Conservation (phyloP, 2,888 invertebrate genomes). For the Bellardia pandia region DNA sequence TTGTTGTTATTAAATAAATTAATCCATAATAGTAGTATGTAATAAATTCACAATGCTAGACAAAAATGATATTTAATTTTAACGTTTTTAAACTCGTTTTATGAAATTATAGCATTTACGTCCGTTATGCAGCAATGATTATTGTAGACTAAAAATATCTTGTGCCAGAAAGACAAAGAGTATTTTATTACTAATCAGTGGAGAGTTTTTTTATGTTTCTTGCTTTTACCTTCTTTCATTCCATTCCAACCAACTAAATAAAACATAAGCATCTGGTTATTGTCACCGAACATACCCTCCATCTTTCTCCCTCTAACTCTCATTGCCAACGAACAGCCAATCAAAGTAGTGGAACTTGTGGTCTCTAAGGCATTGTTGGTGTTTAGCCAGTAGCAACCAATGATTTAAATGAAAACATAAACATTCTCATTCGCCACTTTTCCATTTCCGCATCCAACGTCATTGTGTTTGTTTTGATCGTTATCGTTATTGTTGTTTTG, state of each 20-base stretch:
- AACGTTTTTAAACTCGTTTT: conserved; percentile 44
- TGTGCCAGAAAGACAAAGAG: conserved; percentile 33
- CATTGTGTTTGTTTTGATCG: conserved; percentile 14
- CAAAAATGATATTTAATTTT: conserved; percentile 12
- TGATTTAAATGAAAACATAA: conserved; percentile 25
- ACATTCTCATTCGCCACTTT: conserved; percentile 58
- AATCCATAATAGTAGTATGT: neutral
- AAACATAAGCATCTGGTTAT: neutral
- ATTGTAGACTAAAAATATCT: conserved; percentile 79
- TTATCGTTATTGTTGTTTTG: conserved; percentile 1
- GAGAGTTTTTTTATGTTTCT: conserved; percentile 52
- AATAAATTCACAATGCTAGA: neutral
- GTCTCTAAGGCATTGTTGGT: conserved; percentile 13
- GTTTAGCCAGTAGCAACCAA: conserved; percentile 38
- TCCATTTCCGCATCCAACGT: neutral
- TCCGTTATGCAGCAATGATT: conserved; percentile 79
- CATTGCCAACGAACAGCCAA: conserved; percentile 33
- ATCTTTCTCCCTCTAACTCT: conserved; percentile 13
- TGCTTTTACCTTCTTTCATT: neutral
- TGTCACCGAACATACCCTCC: neutral
- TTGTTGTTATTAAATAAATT: conserved; percentile 12
- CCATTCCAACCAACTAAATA: conserved; percentile 8
- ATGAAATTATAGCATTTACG: conserved; percentile 70
- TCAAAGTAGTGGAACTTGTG: conserved; percentile 63
- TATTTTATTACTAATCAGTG: conserved; percentile 46